Evolutionary conservation across 2,113 vertebrate genomes (phyloP).

Genomic region (Epinephelus lanceolatus): DNA sequence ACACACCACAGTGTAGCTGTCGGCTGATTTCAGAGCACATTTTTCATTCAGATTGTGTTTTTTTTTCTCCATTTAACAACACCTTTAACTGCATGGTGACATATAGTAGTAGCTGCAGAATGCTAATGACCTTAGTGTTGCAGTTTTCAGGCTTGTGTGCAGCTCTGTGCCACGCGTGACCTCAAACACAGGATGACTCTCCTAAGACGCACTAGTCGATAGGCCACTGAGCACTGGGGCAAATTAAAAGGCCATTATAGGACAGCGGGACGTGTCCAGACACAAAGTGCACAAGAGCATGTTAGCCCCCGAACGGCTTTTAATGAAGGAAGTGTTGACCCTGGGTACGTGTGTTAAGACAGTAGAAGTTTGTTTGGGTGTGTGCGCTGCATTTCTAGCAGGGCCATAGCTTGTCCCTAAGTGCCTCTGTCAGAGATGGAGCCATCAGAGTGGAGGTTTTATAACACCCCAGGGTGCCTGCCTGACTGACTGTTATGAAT

Average conservation of each 20-base stretch:
- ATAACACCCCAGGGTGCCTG: conserved; percentile 43
- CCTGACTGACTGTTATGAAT: conserved; percentile 67
- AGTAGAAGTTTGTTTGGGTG: not conserved
- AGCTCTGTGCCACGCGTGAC: conserved; percentile 48
- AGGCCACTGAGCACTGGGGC: conserved; percentile 57
- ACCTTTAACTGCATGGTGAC: not conserved
- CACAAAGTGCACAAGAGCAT: conserved; percentile 55
- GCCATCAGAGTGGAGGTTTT: conserved; percentile 60
- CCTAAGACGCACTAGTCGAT: conserved; percentile 66
- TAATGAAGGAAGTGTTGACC: conserved; percentile 67
- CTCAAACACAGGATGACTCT: conserved; percentile 54
- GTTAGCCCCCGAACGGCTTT: conserved; percentile 46
- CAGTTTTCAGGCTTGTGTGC: conserved; percentile 21
- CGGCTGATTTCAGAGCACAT: not conserved
- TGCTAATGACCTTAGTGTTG: conserved; percentile 42
- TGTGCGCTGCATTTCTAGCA: conserved; percentile 36
- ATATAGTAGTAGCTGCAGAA: conserved; percentile 27
- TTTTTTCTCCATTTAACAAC: not conserved
- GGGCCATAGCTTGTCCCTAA: conserved; percentile 45
- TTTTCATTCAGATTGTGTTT: not conserved
- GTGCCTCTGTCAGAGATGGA: conserved; percentile 66
- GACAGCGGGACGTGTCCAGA: conserved; percentile 58
- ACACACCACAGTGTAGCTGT: not conserved
- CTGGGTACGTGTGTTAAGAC: conserved; percentile 9
- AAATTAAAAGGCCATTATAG: conserved; percentile 79